These are phyloP conservation scores for Buathra laborator DNA, from an alignment of 2,888 invertebrate species.

Conservation along the genomic window DNA sequence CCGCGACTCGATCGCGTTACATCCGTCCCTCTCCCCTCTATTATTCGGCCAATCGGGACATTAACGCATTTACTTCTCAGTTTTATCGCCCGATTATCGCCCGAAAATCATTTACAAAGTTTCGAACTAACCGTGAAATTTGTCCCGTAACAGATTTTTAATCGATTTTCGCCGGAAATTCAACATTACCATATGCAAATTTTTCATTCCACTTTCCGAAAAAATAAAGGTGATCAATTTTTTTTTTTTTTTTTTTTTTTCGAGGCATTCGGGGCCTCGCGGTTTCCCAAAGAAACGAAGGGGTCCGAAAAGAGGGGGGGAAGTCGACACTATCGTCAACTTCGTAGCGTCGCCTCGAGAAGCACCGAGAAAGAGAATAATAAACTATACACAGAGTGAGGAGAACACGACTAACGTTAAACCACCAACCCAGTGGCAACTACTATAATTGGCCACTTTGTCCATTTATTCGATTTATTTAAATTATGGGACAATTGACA, in stretches of 20 bases:
- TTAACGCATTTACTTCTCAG: constrained; percentile 46
- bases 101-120: constrained; percentile 75
- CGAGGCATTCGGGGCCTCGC: constrained; percentile 15
- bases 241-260: not conserved
- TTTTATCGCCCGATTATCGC: constrained; percentile 57
- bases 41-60: constrained; percentile 14
- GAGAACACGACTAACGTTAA: constrained; percentile 76
- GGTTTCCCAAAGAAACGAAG: constrained; percentile 51
- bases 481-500: constrained; percentile 86
- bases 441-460: constrained; percentile 86
- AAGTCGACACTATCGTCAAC: constrained; percentile 35
- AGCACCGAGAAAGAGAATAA: constrained; percentile 70
- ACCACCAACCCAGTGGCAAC: constrained; percentile 82
- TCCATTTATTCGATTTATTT: constrained; percentile 86
- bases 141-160: constrained; percentile 30
- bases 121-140: constrained; percentile 81
- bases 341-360: constrained; percentile 66
- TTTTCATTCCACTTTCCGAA: not conserved
- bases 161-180: not conserved
- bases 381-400: constrained; percentile 40
- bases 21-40: not conserved
- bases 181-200: not conserved
- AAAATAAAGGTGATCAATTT: not conserved
- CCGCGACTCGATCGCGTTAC: constrained; percentile 40
- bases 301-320: constrained; percentile 40